These are phyloP conservation scores for Thripadectes ignobilis DNA, from an alignment of 2,797 vertebrate genomes.

Conservation along the genomic window DNA sequence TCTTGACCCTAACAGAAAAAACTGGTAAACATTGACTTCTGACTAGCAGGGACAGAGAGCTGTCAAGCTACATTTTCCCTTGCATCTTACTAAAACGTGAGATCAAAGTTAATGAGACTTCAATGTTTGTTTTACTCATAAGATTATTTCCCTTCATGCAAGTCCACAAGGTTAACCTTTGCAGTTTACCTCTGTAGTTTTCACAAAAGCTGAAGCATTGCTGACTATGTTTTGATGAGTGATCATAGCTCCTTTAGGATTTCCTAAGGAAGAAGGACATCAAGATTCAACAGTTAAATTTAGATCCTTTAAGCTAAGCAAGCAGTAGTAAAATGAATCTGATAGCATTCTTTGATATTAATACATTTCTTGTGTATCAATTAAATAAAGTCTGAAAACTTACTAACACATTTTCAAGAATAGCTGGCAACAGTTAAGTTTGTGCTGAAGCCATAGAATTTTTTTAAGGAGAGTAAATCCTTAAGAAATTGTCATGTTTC, in stretches of 20 bases:
- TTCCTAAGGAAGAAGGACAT: slow-evolving; percentile 71
- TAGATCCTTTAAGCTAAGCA: background rate
- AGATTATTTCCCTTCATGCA: background rate
- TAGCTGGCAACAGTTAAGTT: background rate
- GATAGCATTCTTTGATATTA: background rate
- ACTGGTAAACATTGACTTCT: background rate
- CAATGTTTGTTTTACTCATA: background rate
- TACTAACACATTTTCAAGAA: background rate
- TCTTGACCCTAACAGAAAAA: background rate
- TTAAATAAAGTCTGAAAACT: background rate
- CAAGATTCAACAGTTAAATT: slow-evolving; percentile 2
- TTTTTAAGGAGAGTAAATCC: background rate
- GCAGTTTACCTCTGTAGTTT: slow-evolving; percentile 80
- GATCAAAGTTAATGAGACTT: background rate
- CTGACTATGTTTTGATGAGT: slow-evolving; percentile 80
- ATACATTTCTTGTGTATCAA: background rate
- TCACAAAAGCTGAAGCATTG: slow-evolving; percentile 79
- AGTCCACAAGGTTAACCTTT: background rate
- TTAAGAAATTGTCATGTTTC: background rate
- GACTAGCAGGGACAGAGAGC: background rate
- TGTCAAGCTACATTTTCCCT: background rate
- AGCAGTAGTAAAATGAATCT: background rate
- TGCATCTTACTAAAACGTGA: background rate
- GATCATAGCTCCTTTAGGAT: slow-evolving; percentile 83
- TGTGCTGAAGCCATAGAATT: background rate